phyloP scores from a whole-genome alignment of 2,797 vertebrate species.

The Sarcoramphus papa region DNA sequence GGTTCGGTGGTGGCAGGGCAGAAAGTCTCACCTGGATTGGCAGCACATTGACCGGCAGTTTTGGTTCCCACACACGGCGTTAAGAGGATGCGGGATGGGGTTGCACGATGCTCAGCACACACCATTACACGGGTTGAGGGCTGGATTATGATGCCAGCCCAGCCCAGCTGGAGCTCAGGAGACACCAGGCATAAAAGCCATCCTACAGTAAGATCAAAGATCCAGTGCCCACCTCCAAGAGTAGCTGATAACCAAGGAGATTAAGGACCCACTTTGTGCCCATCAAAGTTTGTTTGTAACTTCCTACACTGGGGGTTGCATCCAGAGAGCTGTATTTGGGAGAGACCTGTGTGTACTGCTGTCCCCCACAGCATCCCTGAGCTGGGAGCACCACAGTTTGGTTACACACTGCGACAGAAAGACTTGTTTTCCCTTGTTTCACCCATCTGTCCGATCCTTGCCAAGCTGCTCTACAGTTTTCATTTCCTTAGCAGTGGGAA shows the following conservation, averaged over 20 bases:
- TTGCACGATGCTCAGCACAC: background rate
- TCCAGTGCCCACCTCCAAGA: background rate
- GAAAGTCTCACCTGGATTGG: background rate
- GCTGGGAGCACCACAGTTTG: background rate
- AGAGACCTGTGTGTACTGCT: background rate
- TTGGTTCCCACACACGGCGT: rapidly evolving
- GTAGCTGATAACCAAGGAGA: background rate
- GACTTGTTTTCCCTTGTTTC: background rate
- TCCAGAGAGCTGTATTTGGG: background rate
- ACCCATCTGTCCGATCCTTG: background rate
- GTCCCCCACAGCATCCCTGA: background rate
- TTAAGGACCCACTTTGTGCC: background rate
- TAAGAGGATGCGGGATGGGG: background rate
- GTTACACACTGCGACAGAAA: background rate
- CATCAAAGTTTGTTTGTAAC: background rate
- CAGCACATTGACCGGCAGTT: background rate
- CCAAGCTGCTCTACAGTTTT: background rate
- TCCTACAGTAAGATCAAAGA: background rate
- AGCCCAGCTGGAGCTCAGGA: background rate
- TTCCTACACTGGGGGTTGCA: background rate
- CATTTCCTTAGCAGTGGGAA: background rate
- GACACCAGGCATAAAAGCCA: background rate
- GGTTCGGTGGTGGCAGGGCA: background rate
- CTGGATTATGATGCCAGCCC: background rate
- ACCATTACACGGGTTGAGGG: background rate